phyloP scores from a whole-genome alignment of 2,888 invertebrate species.

The Conchocele bisecta region DNA sequence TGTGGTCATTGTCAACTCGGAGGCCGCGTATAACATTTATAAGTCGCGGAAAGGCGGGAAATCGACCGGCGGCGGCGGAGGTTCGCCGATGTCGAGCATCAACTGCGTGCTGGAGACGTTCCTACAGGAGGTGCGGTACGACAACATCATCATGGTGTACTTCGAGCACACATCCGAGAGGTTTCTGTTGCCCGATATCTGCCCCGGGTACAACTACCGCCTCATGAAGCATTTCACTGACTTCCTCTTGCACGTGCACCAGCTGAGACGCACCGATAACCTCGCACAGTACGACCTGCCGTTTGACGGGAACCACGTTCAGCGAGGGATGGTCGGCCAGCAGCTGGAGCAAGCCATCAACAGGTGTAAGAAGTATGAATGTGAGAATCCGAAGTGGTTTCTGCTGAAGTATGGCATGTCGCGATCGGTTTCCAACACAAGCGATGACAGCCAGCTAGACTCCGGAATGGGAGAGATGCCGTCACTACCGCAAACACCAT shows the following conservation, averaged over 20 bases:
- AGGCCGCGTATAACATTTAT: constrained; percentile 37
- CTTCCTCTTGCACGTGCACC: constrained; percentile 53
- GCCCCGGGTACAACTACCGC: constrained; percentile 52
- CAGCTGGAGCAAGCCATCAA: constrained; percentile 33
- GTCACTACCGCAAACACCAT: constrained; percentile 17
- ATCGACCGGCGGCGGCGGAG: background rate
- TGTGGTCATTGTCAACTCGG: constrained; percentile 50
- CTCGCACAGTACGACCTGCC: constrained; percentile 45
- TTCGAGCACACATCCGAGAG: constrained; percentile 52
- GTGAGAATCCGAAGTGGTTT: constrained; percentile 38
- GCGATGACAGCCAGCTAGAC: constrained; percentile 46
- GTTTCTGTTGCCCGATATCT: constrained; percentile 46
- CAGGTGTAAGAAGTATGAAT: constrained; percentile 21
- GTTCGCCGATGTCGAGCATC: constrained; percentile 25
- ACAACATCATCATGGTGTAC: constrained; percentile 54
- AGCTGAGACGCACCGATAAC: constrained; percentile 48
- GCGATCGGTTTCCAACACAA: constrained; percentile 29
- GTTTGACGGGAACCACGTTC: constrained; percentile 39
- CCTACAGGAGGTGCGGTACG: constrained; percentile 42
- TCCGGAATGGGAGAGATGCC: constrained; percentile 36
- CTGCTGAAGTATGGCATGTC: constrained; percentile 19
- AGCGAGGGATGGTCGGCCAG: constrained; percentile 36
- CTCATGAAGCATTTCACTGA: constrained; percentile 57
- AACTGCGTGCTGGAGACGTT: constrained; percentile 51
- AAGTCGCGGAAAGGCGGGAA: background rate